These are phyloP conservation scores for Megalonaias nervosa DNA, from an alignment of 1,140 invertebrate genomes.

Conservation along the genomic window DNA sequence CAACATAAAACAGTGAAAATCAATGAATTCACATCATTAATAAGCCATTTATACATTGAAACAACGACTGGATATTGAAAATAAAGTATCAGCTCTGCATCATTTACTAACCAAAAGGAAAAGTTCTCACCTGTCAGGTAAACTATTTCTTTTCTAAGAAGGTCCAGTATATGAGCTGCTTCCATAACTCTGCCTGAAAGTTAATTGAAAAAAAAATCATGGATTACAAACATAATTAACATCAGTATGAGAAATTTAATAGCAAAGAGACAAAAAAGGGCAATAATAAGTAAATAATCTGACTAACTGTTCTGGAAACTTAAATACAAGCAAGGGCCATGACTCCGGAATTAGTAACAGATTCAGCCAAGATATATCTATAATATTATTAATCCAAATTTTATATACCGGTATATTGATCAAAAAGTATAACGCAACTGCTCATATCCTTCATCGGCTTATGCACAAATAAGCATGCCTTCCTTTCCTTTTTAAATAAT, in stretches of 20 bases:
- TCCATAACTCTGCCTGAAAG: conserved; percentile 74
- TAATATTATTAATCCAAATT: neutral
- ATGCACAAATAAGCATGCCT: no score
- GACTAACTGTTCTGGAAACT: neutral
- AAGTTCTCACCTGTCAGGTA: conserved; percentile 53
- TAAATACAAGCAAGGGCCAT: neutral
- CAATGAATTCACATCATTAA: neutral
- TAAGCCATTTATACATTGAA: neutral
- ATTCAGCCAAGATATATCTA: neutral
- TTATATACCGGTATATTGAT: no score
- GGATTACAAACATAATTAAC: no score
- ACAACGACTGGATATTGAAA: neutral
- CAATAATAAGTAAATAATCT: neutral
- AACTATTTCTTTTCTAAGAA: conserved; percentile 56
- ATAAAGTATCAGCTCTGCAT: neutral
- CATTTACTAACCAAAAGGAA: neutral
- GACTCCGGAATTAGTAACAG: neutral
- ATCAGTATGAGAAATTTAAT: neutral
- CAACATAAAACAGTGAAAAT: neutral
- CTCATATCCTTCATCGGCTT: no score
- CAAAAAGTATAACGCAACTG: no score
- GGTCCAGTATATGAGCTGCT: conserved; percentile 55
- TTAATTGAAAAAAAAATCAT: neutral
- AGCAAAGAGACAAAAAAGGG: neutral
- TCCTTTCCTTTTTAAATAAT: no score